Evolutionary conservation across 2,113 vertebrate species (phyloP).

Genomic region (Spermophilus dauricus): DNA sequence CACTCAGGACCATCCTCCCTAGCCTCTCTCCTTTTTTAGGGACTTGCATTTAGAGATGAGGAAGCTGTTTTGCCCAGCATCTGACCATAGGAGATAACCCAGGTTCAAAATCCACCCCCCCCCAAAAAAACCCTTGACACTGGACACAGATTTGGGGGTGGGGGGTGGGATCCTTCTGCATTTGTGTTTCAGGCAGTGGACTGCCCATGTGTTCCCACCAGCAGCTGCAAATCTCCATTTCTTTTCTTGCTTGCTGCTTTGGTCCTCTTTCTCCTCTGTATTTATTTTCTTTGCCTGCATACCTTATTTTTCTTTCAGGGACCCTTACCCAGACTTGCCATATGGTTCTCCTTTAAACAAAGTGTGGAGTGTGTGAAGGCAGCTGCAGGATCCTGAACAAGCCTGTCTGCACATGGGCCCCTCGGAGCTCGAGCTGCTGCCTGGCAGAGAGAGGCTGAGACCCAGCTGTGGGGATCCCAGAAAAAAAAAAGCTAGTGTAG

Average conservation of each 20-base stretch:
- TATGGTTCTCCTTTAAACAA: constrained; percentile 84
- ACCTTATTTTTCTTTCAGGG: constrained; percentile 74
- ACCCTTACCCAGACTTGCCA: constrained; percentile 78
- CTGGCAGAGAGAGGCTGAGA: constrained; percentile 62
- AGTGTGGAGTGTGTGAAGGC: constrained; percentile 74
- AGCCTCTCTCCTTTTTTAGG: not conserved
- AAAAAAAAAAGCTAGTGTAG: constrained; percentile 60
- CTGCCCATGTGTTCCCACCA: not conserved
- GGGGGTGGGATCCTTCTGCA: not conserved
- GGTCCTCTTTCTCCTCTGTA: not conserved
- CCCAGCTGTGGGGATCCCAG: constrained; percentile 71
- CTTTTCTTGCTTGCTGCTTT: not conserved
- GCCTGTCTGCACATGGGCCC: constrained; percentile 55
- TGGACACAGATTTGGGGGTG: not conserved
- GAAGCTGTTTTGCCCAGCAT: rapidly evolving
- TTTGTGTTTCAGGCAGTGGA: constrained; percentile 12
- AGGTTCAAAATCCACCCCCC: not conserved
- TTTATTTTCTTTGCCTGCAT: constrained; percentile 67
- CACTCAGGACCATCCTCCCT: not conserved
- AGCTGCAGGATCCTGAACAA: constrained; percentile 70
- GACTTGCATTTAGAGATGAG: not conserved
- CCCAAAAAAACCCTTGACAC: not conserved
- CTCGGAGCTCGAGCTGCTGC: constrained; percentile 61
- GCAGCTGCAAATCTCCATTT: not conserved
- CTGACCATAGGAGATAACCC: not conserved